Conservation (phyloP, 2,888 invertebrate genomes). For the Conops quadrifasciatus region DNA sequence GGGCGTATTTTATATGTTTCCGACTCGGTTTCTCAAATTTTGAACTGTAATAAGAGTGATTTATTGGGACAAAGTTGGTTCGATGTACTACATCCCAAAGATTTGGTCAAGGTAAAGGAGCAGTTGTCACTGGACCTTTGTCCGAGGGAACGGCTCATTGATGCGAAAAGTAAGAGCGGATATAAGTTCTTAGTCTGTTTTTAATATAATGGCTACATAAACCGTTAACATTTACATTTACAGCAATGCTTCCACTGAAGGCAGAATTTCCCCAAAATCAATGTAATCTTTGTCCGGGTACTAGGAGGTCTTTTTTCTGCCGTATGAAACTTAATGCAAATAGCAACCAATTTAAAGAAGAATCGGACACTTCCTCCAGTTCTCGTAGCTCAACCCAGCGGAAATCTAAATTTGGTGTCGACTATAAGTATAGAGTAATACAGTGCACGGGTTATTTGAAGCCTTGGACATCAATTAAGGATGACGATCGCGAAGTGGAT, state of each 20-base stretch:
- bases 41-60: slow-evolving; percentile 86
- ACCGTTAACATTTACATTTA: background rate
- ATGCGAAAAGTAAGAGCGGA: slow-evolving; percentile 81
- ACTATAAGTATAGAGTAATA: slow-evolving; percentile 86
- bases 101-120: slow-evolving; percentile 93
- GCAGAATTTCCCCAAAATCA: slow-evolving; percentile 81
- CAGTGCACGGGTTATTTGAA: slow-evolving; percentile 94
- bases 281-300: slow-evolving; percentile 85
- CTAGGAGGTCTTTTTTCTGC: slow-evolving; percentile 91
- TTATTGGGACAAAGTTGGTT: slow-evolving; percentile 92
- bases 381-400: slow-evolving; percentile 71
- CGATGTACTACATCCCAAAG: slow-evolving; percentile 93
- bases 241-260: slow-evolving; percentile 91
- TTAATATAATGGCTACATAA: too few species aligned
- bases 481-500: slow-evolving; percentile 74
- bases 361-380: slow-evolving; percentile 66
- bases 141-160: slow-evolving; percentile 87
- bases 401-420: slow-evolving; percentile 71
- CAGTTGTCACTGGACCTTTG: slow-evolving; percentile 90
- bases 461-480: slow-evolving; percentile 86
- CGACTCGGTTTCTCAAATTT: slow-evolving; percentile 82
- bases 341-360: slow-evolving; percentile 75
- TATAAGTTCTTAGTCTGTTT: background rate
- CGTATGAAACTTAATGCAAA: slow-evolving; percentile 84
- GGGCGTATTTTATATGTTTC: slow-evolving; percentile 91